Base-by-base conservation (phyloP, 2,888 invertebrate species). In the Frankliniella fusca region DNA sequence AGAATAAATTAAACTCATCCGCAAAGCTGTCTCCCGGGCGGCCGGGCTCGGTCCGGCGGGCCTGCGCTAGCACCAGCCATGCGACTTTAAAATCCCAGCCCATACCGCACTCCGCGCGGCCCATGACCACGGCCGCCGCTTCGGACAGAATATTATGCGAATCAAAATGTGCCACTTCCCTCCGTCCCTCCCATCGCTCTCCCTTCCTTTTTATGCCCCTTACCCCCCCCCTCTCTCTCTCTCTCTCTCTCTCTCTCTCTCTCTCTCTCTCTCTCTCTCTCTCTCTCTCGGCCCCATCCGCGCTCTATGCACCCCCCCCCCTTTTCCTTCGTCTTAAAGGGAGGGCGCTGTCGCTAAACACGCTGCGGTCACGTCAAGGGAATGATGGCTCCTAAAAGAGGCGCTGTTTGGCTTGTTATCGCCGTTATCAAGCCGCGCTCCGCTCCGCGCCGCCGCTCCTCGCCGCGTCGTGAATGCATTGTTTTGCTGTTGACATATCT, bases 181-280 rank as follows among this genome's bases (percentile, higher is more conserved):
- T 80, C 61, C 80, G 61, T 80, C 54, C 48, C 80, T 81, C 81
- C 27, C 82, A 50, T 82, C 65, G 50, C 82, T 81, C 80, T 82
- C 82, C 81, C 76, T 76, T 28, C 80, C 48, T 61, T 48, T 82
- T 70, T 79, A 27, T 81, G 83, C 82, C 49, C 79, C 80, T 27
- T 48, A 10, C 65, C 61, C 27, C 28, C 79, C 28, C 81, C 76
- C 81, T 81, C 50, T 82, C 82, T 82, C 82, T 81, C 81, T 82
- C 79, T 83, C 81, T 80, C 82, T 82, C 81, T 54, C 81, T 81
- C 81, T 61, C 81, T 83, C 80, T 83, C 80, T 83, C 81, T 80
- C 82, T 80, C 81, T 81, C 76, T 50, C 65, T 65, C 80, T 27
- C 80, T 80, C 70, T 65, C 76, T 81, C 48, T 80, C 65, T 80